Conservation (phyloP, 2,113 vertebrate genomes). For the Laterallus jamaicensis region DNA sequence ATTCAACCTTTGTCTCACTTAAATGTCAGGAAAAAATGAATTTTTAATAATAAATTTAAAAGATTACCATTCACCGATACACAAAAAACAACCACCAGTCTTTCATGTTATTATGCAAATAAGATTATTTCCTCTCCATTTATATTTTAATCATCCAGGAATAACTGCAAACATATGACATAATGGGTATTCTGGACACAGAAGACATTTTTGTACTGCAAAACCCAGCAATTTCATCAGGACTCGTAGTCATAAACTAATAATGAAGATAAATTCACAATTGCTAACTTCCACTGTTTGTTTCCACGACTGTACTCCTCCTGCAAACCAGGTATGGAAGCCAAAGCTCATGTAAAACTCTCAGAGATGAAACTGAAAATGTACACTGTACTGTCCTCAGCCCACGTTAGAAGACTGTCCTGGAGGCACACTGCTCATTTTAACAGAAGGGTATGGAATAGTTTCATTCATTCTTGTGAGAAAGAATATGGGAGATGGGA, state of each 20-base stretch:
- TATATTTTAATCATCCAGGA: slow-evolving; percentile 7
- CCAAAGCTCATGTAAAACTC: background rate
- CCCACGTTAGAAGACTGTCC: background rate
- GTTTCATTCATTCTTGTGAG: background rate
- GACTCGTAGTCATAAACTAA: background rate
- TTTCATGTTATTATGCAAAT: background rate
- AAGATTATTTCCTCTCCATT: background rate
- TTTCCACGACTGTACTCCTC: background rate
- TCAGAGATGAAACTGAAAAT: background rate
- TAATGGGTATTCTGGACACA: background rate
- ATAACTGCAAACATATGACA: background rate
- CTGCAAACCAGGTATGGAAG: background rate
- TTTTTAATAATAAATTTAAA: slow-evolving; percentile 42
- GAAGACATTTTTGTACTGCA: background rate
- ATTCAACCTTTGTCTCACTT: slow-evolving; percentile 56
- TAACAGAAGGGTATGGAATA: background rate
- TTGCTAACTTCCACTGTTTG: background rate
- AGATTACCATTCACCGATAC: slow-evolving; percentile 18
- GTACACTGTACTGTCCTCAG: background rate
- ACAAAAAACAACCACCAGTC: background rate
- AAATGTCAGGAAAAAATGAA: slow-evolving; percentile 55
- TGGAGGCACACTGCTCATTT: background rate
- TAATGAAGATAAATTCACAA: background rate
- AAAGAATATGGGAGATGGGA: background rate
- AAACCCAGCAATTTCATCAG: background rate